A percentile compares a stretch with the other conserved stretches of the same genome.
These are phyloP conservation scores for Drosophila yooni DNA, from an alignment of 2,888 invertebrate species.

Conservation along the genomic window DNA sequence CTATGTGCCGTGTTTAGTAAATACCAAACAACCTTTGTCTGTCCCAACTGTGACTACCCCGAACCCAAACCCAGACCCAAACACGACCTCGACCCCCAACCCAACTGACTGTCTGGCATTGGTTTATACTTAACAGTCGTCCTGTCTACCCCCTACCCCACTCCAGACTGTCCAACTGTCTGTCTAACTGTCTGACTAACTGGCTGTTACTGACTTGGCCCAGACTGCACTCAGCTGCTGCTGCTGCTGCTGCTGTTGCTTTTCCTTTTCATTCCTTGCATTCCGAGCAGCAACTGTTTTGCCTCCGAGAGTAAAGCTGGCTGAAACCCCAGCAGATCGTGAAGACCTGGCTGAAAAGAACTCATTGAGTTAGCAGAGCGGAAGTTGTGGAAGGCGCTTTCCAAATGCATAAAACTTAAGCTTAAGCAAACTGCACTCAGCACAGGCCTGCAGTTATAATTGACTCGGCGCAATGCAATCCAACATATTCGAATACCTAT, in stretches of 20 bases:
- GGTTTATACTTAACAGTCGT: conserved; percentile 44
- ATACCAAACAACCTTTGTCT: conserved; percentile 58
- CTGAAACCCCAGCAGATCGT: background rate
- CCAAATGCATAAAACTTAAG: background rate
- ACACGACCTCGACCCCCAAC: conserved; percentile 9
- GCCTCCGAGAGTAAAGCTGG: conserved; percentile 1
- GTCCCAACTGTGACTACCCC: conserved; percentile 24
- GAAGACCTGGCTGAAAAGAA: background rate
- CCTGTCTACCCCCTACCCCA: background rate
- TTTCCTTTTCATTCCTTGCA: conserved; percentile 17
- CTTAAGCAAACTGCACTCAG: background rate
- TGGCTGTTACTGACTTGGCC: conserved; percentile 42
- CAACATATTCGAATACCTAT: background rate
- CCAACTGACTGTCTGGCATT: conserved; percentile 39
- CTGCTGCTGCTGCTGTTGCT: conserved; percentile 16
- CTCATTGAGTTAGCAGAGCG: background rate
- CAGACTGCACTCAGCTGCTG: conserved; percentile 4
- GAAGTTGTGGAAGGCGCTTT: background rate
- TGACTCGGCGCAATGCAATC: background rate
- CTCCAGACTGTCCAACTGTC: conserved; percentile 10
- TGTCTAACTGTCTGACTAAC: conserved; percentile 47
- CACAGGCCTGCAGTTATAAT: background rate
- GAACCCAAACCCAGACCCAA: conserved; percentile 3
- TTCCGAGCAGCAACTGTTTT: background rate
- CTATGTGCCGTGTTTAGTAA: conserved; percentile 41